phyloP scores from a whole-genome alignment of 2,113 vertebrate species.

The Heloderma charlesbogerti region DNA sequence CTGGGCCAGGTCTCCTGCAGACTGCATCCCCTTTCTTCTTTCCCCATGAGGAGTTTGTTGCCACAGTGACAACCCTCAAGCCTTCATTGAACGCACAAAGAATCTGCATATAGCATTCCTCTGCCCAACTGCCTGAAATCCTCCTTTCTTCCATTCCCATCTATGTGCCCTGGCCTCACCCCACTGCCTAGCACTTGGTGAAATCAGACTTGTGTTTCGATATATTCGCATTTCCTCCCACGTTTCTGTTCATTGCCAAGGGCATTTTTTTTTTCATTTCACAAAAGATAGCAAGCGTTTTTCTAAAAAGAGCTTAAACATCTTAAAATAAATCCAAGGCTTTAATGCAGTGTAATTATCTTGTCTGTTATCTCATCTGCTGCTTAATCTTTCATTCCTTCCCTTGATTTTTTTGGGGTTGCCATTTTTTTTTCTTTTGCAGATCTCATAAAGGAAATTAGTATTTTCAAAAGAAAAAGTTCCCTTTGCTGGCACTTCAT shows the following conservation, averaged over 20 bases:
- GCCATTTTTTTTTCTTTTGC: constrained; percentile 36
- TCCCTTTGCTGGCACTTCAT: constrained; percentile 40
- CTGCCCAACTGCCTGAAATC: not conserved
- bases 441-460: constrained; percentile 64
- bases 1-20: no score
- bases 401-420: constrained; percentile 66
- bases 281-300: constrained; percentile 74
- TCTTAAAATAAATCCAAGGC: constrained; percentile 80
- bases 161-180: not conserved
- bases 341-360: constrained; percentile 81
- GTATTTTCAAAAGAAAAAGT: constrained; percentile 53
- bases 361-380: constrained; percentile 80
- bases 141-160: not conserved
- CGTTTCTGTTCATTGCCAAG: constrained; percentile 60
- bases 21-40: no score
- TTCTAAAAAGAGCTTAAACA: constrained; percentile 78
- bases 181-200: not conserved
- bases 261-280: constrained; percentile 74
- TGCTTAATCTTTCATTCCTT: constrained; percentile 75
- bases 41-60: no score
- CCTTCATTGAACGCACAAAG: not conserved
- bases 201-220: not conserved
- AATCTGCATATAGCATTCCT: not conserved
- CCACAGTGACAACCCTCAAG: not conserved
- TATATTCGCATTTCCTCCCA: constrained; percentile 39